These are phyloP conservation scores for Scalopus aquaticus DNA, from an alignment of 2,113 vertebrate species.

Conservation along the genomic window DNA sequence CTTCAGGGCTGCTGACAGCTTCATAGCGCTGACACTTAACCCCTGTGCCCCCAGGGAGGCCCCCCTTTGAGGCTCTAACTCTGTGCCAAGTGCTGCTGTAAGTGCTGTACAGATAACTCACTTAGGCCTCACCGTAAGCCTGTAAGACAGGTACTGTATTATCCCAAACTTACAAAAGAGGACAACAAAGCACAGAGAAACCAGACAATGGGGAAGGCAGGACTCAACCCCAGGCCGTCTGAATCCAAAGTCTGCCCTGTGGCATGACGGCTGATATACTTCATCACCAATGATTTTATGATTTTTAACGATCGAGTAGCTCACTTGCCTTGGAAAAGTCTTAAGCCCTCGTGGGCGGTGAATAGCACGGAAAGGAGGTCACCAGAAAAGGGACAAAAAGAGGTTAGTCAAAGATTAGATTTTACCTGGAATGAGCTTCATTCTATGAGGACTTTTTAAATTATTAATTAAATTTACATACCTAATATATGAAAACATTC, in stretches of 20 bases:
- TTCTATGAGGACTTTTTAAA: constrained; percentile 5
- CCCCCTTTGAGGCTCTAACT: not conserved
- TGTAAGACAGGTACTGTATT: not conserved
- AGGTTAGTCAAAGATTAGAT: not conserved
- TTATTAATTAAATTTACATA: not conserved
- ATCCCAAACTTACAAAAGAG: not conserved
- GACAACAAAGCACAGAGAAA: not conserved
- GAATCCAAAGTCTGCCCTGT: not conserved
- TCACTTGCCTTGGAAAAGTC: not conserved
- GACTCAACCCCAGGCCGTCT: not conserved
- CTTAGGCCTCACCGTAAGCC: not conserved
- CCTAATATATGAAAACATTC: not conserved
- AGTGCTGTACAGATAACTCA: not conserved
- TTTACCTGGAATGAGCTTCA: not conserved
- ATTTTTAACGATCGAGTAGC: not conserved
- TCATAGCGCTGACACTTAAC: too few species aligned
- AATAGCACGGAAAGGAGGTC: not conserved
- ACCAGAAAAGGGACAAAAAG: not conserved
- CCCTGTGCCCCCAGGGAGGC: too few species aligned
- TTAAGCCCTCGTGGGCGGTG: not conserved
- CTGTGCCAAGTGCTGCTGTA: not conserved
- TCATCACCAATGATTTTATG: not conserved
- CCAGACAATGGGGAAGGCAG: not conserved
- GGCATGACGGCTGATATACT: not conserved
- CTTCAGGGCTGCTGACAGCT: too few species aligned